Conservation (phyloP, 2,797 vertebrate genomes). For the Caiman crocodilus region DNA sequence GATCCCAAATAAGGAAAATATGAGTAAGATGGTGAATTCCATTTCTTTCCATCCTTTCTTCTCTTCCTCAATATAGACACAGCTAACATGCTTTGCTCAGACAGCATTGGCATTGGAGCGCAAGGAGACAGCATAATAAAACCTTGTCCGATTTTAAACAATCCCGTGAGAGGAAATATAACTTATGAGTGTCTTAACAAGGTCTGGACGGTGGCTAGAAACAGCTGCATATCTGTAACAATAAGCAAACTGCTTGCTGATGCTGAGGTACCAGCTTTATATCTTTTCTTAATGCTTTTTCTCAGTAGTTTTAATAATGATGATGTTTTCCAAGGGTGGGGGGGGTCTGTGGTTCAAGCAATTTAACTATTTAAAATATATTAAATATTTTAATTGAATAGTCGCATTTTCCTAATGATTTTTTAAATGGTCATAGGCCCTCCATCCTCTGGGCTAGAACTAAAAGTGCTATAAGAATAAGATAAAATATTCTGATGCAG, state of each 20-base stretch:
- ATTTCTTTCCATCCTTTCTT: neutral
- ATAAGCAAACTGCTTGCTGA: slow-evolving; percentile 58
- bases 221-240: slow-evolving; percentile 62
- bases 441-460: neutral
- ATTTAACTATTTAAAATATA: neutral
- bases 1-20: neutral
- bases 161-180: slow-evolving; percentile 26
- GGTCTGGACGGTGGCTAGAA: slow-evolving; percentile 25
- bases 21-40: neutral
- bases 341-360: neutral
- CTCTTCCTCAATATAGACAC: slow-evolving; percentile 50
- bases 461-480: neutral
- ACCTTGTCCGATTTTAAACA: slow-evolving; percentile 32
- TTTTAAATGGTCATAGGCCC: neutral
- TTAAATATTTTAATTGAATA: too few relatives aligned
- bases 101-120: slow-evolving; percentile 46
- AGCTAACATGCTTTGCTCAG: slow-evolving; percentile 54
- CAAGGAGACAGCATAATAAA: slow-evolving; percentile 45
- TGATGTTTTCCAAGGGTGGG: too few relatives aligned
- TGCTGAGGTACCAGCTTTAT: slow-evolving; percentile 70
- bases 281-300: neutral
- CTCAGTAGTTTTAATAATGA: neutral
- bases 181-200: slow-evolving; percentile 64
- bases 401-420: too few relatives aligned
- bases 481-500: neutral